Base-by-base conservation (phyloP, 2,113 vertebrate genomes). In the Perca fluviatilis region DNA sequence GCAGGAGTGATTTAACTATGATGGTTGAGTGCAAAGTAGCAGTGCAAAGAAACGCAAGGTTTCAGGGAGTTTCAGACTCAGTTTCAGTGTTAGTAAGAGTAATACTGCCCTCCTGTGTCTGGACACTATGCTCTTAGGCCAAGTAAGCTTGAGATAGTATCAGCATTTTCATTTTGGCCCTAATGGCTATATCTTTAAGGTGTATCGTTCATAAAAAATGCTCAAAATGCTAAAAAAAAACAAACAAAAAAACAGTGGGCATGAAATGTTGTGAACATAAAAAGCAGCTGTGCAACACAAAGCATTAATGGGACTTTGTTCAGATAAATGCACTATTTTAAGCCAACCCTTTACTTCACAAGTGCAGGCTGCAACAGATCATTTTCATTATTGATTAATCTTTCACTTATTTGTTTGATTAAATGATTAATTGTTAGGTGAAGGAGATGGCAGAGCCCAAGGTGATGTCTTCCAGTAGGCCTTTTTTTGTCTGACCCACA, bases 51-150 rank as follows among this genome's bases (percentile, higher is more conserved):
- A 25, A 77, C 15, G 18, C 6, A 23, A 36, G 25, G 65, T 79
- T 66, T 76, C 46, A 30, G 3, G 19, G n/a, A n/a, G 43, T 66
- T 25, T 67, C 18, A 47, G 46, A 23, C 66, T 62, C 10, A 27
- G 27, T 84, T 78, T 75, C 57, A 66, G 15, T 5, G 12, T 56
- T 15, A 25, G 19, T 61, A 5, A 60, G 66, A 40, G 56, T 72
- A 46, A 87, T 71, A 73, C 87, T 86, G 90, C 92, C 88, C 82
- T 86, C 86, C 33, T 86, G 84, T 92, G 87, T 79, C 76, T 74
- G 68, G 60, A 84, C 62, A 74, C 23, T 1, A 12, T 0, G 7
- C 2, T 25, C n/a, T 13, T 65, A 43, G 67, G 54, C 16, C 56
- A 27, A 25, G 16, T 30, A 56, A 12, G 46, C 19, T 19, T n/a